Evolutionary conservation across 2,113 vertebrate species (phyloP).

Genomic region (Lanius collurio): DNA sequence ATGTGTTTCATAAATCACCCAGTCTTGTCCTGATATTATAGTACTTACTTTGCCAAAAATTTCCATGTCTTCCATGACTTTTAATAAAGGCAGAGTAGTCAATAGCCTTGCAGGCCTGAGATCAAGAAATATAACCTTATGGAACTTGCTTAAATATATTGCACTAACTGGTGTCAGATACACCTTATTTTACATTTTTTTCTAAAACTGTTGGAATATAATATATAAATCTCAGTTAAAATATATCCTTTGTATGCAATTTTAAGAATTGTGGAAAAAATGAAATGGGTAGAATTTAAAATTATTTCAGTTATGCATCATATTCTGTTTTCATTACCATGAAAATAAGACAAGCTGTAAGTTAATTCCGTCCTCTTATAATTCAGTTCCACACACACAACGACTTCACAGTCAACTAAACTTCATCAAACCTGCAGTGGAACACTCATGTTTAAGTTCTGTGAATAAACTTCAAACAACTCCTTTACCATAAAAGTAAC

Average conservation of each 20-base stretch:
- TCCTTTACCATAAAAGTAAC: background rate
- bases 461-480: background rate
- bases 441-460: background rate
- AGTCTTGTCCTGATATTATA: background rate
- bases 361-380: background rate
- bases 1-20: background rate
- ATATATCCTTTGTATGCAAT: background rate
- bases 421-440: background rate
- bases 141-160: background rate
- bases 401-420: background rate
- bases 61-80: background rate
- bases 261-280: background rate
- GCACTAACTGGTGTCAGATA: background rate
- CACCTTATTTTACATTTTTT: background rate
- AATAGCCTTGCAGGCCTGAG: background rate
- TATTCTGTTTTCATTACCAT: background rate
- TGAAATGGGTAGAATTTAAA: background rate
- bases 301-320: background rate
- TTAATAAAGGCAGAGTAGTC: background rate
- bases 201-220: background rate
- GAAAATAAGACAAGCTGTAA: background rate
- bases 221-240: background rate
- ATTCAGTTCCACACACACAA: background rate
- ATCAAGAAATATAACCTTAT: background rate
- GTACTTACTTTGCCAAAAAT: background rate